Evolutionary conservation across 2,113 vertebrate species (phyloP), one percentile per base, ranked within the genome.

Genomic region (Orcinus orca): DNA sequence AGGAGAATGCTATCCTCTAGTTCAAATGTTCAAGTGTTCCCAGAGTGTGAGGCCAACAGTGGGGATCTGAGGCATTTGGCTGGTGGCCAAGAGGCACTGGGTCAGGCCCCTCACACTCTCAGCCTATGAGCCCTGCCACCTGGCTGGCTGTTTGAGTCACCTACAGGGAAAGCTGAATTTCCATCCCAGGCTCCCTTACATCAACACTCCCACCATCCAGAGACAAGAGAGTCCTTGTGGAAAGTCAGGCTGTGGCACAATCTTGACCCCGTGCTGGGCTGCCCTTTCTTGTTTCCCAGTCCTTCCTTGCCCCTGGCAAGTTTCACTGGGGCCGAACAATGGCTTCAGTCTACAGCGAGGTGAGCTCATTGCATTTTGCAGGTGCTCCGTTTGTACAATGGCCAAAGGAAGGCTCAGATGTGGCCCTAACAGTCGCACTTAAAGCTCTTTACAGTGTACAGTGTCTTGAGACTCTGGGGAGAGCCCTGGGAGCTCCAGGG

Each of bases 171-270:
- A 47, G n/a, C 85, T 77, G n/a, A 26, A 53, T 85, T 71, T 55
- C 63, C 3, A 1, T 65, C 29, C 17, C 3, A 6, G 58, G 44
- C 20, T 84, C 58, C 41, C 41, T 92, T n/a, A 7, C 63, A 11
- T 65, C 41, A 90, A 8, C 55, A 25, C 58, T 58, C 23, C n/a
- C 33, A 77, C 50, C 70, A 38, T 15, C 41, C 26, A 4, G 58
- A 86, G 36, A 95, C 82, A 94, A 96, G 95, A 81, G 38, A 53
- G 29, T 65, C 53, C 76, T 97, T 96, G 80, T 68, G 80, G 68
- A 26, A 93, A 94, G 67, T 58, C 21, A 79, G 94, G 44, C 63
- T 47, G n/a, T n/a, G 53, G 65, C 90, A 81, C 33, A 70, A 2
- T 26, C 62, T 26, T 95, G 94, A 96, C 96, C 84, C 79, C 63